Evolutionary conservation across 2,113 vertebrate species (phyloP), one percentile per base, ranked within the genome.

Genomic region (Camarhynchus parvulus): DNA sequence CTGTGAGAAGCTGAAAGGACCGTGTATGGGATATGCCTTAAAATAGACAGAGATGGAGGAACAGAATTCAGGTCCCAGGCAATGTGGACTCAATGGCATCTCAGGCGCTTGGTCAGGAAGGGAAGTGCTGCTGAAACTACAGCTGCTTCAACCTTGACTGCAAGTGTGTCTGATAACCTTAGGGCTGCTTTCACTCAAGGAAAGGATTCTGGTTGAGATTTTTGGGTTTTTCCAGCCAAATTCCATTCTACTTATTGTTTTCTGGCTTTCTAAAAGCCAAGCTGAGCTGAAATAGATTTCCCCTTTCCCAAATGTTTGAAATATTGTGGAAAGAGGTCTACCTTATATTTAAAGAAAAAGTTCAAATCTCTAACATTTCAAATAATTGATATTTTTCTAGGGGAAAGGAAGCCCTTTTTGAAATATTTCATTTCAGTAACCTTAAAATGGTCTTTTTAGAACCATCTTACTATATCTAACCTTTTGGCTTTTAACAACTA

Each of bases 11-110:
- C 50, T 80, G 64, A 81, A 90, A 70, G 67, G 39, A 35, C 61
- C 3, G 0, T 2, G 4, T 56, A 72, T 2, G 31, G 56, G 35
- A 47, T 37, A 63, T 63, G 28, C 64, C 92, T 97, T 92, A 92
- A 94, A 95, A 94, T 93, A 94, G 90, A 58, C 75, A 70, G 86
- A 76, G 85, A 70, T 67, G 87, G 0, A 79, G 76, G 44, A 72
- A 73, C 52, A 75, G 56, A 84, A 64, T 70, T 68, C 62, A 64
- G 58, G 62, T 81, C 52, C 19, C 56, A 78, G 68, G 77, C 78
- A 52, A 74, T 3, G 1, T 31, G 67, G 79, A 86, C 47, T 81
- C n/a, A 18, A 44, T 90, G 80, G 50, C 58, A 92, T 90, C 68
- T 90, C 49, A 72, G 62, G 53, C 24, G 1, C 67, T 28, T 46